These are phyloP conservation scores for Bombus cullumanus DNA, from an alignment of 1,140 invertebrate species.

Conservation along the genomic window DNA sequence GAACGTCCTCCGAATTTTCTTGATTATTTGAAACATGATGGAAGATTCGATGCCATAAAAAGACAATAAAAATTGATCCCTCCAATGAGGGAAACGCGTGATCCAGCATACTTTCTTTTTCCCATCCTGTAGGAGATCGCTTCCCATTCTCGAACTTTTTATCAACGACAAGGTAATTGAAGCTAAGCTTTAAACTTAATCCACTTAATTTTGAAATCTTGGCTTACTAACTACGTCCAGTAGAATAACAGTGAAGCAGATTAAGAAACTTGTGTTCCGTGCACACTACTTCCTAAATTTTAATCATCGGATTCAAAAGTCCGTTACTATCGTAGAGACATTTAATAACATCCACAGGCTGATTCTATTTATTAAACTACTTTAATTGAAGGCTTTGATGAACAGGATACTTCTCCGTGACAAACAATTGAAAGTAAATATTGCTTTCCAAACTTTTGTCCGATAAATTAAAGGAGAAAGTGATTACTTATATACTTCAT, in stretches of 20 bases:
- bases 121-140: not conserved
- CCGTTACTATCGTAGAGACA: not conserved
- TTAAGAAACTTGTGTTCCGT: slow-evolving; percentile 13
- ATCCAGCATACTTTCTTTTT: not conserved
- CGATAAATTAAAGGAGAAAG: not conserved
- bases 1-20: not conserved
- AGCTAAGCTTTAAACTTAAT: slow-evolving; percentile 26
- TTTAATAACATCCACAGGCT: not conserved
- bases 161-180: slow-evolving; percentile 12
- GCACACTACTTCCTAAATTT: not conserved
- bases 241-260: slow-evolving; percentile 6
- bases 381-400: not conserved
- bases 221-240: not conserved
- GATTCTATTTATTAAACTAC: not conserved
- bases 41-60: too few species aligned
- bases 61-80: not conserved
- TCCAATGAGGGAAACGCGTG: not conserved
- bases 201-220: slow-evolving; percentile 10
- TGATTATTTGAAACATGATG: not conserved
- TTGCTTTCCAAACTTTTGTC: not conserved
- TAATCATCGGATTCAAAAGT: not conserved
- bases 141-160: not conserved
- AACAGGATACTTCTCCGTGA: not conserved
- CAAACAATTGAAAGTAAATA: not conserved
- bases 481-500: not conserved